Evolutionary conservation across 2,113 vertebrate species (phyloP).

Genomic region (Jaculus jaculus): DNA sequence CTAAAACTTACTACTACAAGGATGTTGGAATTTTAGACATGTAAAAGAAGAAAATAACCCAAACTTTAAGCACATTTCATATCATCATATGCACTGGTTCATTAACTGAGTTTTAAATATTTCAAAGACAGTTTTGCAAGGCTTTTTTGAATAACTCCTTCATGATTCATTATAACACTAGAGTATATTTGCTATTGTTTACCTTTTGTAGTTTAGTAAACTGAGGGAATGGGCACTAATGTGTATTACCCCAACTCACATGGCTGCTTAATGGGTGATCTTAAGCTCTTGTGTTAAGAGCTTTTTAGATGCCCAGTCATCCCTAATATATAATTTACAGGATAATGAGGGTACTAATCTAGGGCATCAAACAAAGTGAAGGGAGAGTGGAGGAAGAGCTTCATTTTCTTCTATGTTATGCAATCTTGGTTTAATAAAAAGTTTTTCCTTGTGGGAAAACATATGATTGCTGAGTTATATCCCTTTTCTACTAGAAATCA

Average conservation of each 20-base stretch:
- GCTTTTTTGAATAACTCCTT: not conserved
- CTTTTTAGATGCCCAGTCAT: not conserved
- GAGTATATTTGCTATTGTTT: not conserved
- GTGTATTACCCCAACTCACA: not conserved
- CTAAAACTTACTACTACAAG: not conserved
- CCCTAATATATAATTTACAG: not conserved
- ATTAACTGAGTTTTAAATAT: not conserved
- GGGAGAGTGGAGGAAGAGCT: rapidly evolving
- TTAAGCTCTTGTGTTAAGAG: not conserved
- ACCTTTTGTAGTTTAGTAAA: not conserved
- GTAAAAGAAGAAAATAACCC: not conserved
- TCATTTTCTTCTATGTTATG: not conserved
- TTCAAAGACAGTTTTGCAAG: not conserved
- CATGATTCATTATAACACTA: not conserved
- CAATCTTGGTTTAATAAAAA: not conserved
- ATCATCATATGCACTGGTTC: not conserved
- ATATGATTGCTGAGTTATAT: not conserved
- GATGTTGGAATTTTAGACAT: not conserved
- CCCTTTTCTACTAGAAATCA: not conserved
- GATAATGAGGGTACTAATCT: not conserved
- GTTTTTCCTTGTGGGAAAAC: not conserved
- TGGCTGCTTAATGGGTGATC: not conserved
- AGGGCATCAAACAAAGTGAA: not conserved
- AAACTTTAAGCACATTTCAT: not conserved
- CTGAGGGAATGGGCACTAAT: not conserved